phyloP scores from a whole-genome alignment of 2,797 vertebrate genomes.

The Pseudomugil tenellus region DNA sequence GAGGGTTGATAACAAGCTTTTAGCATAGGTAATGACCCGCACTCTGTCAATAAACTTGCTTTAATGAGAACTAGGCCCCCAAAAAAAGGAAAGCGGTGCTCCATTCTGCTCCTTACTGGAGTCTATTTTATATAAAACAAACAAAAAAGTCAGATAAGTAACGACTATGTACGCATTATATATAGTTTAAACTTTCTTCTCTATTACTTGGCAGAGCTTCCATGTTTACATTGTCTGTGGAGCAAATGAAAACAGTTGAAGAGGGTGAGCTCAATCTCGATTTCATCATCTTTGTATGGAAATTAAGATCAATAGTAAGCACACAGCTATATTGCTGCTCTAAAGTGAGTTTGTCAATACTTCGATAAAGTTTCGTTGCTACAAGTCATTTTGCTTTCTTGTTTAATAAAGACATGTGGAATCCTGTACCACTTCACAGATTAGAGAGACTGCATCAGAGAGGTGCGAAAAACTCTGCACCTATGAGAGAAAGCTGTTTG shows the following conservation, averaged over 20 bases:
- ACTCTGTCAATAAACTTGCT: slow-evolving; percentile 76
- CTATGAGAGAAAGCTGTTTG: slow-evolving; percentile 90
- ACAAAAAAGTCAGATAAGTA: slow-evolving; percentile 26
- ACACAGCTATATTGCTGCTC: background rate
- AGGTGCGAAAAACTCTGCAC: slow-evolving; percentile 76
- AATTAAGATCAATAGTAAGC: slow-evolving; percentile 20
- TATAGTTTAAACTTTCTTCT: slow-evolving; percentile 30
- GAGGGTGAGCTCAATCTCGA: slow-evolving; percentile 4
- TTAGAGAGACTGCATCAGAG: background rate
- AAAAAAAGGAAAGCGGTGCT: slow-evolving; percentile 55
- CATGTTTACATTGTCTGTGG: slow-evolving; percentile 18
- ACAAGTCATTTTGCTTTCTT: background rate
- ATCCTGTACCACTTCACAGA: background rate
- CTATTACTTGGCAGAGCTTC: slow-evolving; percentile 12
- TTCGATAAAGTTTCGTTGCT: background rate
- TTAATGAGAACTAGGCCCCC: slow-evolving; percentile 70
- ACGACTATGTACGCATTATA: slow-evolving; percentile 4
- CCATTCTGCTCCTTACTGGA: slow-evolving; percentile 36
- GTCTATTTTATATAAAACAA: slow-evolving; percentile 42
- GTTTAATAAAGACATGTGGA: slow-evolving; percentile 5
- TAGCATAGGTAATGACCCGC: slow-evolving; percentile 79
- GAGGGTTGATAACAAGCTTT: slow-evolving; percentile 73
- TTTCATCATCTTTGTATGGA: slow-evolving; percentile 18
- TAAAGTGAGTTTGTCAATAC: slow-evolving; percentile 10
- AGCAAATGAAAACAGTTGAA: slow-evolving; percentile 9